These are phyloP conservation scores for Celastrina argiolus DNA, from an alignment of 2,888 invertebrate species.

Conservation along the genomic window DNA sequence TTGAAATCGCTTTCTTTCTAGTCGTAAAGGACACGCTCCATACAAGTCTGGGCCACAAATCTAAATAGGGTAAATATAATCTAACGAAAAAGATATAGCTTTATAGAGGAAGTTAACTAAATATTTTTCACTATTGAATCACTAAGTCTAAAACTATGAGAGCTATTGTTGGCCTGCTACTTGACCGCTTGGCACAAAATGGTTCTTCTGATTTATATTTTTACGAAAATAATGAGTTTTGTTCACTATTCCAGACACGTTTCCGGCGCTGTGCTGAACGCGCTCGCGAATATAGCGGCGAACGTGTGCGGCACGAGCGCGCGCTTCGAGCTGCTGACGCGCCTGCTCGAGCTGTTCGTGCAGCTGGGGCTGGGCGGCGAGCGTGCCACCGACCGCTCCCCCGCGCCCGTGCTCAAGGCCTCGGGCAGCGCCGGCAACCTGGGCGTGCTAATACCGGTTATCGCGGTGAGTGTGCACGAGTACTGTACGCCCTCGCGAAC, in stretches of 20 bases:
- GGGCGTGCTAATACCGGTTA: slow-evolving; percentile 98
- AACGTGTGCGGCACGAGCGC: slow-evolving; percentile 93
- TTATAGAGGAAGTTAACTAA: too few species aligned
- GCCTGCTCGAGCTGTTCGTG: slow-evolving; percentile 96
- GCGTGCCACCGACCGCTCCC: slow-evolving; percentile 94
- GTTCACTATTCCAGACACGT: slow-evolving; percentile 81
- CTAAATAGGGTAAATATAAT: too few species aligned
- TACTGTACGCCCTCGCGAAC: too few species aligned
- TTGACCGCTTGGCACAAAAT: too few species aligned
- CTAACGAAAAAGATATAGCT: too few species aligned
- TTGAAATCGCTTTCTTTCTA: too few species aligned
- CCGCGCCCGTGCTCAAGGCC: slow-evolving; percentile 85
- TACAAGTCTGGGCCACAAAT: too few species aligned
- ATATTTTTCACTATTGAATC: too few species aligned
- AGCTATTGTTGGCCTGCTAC: too few species aligned
- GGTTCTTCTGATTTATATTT: neutral
- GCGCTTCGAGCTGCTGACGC: slow-evolving; percentile 89
- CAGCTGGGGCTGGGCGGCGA: slow-evolving; percentile 98
- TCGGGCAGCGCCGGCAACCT: slow-evolving; percentile 98
- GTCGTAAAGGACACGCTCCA: too few species aligned
- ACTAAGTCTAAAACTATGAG: too few species aligned
- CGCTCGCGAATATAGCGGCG: slow-evolving; percentile 96
- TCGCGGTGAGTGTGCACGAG: slow-evolving; percentile 81
- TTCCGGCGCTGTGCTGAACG: slow-evolving; percentile 96
- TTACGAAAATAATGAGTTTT: neutral